phyloP scores from a whole-genome alignment of 92 coral and sea anemone genomes.

The Ricordea florida region DNA sequence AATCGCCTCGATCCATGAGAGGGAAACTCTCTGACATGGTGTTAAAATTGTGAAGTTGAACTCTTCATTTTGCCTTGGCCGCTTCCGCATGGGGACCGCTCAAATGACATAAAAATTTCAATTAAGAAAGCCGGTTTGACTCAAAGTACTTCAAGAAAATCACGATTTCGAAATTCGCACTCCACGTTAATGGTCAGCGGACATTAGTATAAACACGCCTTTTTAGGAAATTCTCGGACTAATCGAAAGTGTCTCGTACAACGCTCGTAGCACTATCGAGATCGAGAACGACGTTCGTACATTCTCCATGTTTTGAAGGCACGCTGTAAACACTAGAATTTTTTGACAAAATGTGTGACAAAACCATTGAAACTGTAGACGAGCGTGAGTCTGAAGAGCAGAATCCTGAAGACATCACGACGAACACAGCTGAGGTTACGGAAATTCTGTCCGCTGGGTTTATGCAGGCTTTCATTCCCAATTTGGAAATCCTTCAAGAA shows the following conservation, averaged over 20 bases:
- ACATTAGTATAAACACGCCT: constrained; percentile 29
- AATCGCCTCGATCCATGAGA: constrained; percentile 23
- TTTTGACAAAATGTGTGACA: no score
- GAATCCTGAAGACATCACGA: no score
- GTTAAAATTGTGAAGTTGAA: constrained; percentile 1
- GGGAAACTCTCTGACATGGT: constrained; percentile 31
- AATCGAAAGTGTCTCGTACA: constrained; percentile 21
- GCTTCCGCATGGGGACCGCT: constrained; percentile 13
- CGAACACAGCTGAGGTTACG: constrained; percentile 53
- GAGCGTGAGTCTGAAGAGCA: no score
- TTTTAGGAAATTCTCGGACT: constrained; percentile 15
- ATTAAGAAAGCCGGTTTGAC: background rate
- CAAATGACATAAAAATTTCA: background rate
- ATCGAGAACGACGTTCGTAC: no score
- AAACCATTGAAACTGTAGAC: no score
- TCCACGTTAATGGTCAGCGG: constrained; percentile 38
- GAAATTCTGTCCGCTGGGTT: constrained; percentile 78
- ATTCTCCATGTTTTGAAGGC: no score
- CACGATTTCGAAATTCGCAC: constrained; percentile 51
- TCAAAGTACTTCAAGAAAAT: constrained; percentile 4
- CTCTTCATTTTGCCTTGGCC: no score
- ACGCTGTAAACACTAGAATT: no score
- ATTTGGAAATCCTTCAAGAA: constrained; percentile 72
- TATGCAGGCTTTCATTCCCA: constrained; percentile 77
- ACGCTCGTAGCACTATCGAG: no score